These are phyloP conservation scores for Trichechus manatus DNA, from an alignment of 2,113 vertebrate species.

Conservation along the genomic window DNA sequence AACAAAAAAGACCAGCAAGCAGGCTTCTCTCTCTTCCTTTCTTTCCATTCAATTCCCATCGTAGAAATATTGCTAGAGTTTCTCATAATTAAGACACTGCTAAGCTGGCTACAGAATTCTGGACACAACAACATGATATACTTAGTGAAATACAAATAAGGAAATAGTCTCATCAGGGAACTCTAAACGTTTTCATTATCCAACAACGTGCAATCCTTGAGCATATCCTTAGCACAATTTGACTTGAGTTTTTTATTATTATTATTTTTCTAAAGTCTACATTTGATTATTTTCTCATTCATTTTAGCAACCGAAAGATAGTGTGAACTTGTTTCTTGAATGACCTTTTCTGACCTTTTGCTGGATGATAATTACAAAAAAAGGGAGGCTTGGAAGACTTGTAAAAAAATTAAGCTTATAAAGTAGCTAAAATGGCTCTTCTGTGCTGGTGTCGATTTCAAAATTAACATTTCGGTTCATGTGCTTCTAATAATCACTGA, in stretches of 20 bases:
- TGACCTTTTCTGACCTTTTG: slow-evolving; percentile 96
- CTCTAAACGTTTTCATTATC: slow-evolving; percentile 54
- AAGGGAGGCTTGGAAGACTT: slow-evolving; percentile 91
- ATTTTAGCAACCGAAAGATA: slow-evolving; percentile 94
- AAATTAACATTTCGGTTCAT: slow-evolving; percentile 99
- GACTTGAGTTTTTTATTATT: slow-evolving; percentile 56
- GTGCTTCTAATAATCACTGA: slow-evolving; percentile 99
- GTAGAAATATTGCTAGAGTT: not conserved
- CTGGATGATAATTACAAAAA: slow-evolving; percentile 96
- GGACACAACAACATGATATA: slow-evolving; percentile 75
- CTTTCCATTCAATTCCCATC: not conserved
- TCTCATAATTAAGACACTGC: slow-evolving; percentile 81
- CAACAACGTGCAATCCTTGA: slow-evolving; percentile 39
- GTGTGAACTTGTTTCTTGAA: slow-evolving; percentile 95
- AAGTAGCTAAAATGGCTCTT: slow-evolving; percentile 91
- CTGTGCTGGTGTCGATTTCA: slow-evolving; percentile 94
- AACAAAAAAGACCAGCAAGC: not conserved
- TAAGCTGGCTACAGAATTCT: slow-evolving; percentile 79
- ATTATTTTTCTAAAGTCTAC: slow-evolving; percentile 77
- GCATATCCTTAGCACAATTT: slow-evolving; percentile 72
- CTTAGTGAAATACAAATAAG: slow-evolving; percentile 58
- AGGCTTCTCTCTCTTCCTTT: not conserved
- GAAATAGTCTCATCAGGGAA: slow-evolving; percentile 71
- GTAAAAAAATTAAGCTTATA: slow-evolving; percentile 92
- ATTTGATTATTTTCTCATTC: slow-evolving; percentile 96